Percentiles rank a stretch among this genome's conserved stretches.
These are phyloP conservation scores for Indicator indicator DNA, from an alignment of 2,113 vertebrate species.

Conservation along the genomic window DNA sequence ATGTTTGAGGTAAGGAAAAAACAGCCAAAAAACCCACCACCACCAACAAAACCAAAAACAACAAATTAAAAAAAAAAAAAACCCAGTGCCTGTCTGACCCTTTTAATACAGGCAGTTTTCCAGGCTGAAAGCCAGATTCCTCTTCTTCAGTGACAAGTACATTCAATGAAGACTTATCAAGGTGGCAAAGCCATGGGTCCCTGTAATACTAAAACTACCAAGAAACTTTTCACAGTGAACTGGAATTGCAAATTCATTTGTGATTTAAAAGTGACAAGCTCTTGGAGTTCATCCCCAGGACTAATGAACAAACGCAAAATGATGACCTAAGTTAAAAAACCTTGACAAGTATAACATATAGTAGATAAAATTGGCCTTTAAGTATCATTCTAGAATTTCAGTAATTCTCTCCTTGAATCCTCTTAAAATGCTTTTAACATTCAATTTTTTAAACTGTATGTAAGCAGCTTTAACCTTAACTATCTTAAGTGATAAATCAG, in stretches of 20 bases:
- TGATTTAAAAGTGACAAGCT: not conserved
- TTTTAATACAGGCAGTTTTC: not conserved
- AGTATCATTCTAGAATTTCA: not conserved
- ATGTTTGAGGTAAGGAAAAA: not conserved
- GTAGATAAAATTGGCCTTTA: not conserved
- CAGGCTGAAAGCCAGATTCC: not conserved
- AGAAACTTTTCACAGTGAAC: not conserved
- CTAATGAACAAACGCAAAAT: not conserved
- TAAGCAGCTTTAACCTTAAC: not conserved
- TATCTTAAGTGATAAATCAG: not conserved
- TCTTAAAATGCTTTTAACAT: not conserved
- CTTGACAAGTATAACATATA: not conserved
- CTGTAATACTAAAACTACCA: not conserved
- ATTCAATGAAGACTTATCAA: not conserved
- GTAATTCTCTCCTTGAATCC: not conserved
- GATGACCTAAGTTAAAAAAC: not conserved
- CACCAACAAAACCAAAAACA: not conserved
- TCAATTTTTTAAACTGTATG: not conserved
- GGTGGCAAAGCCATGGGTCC: not conserved
- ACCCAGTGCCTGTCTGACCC: not conserved
- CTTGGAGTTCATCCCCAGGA: rapidly evolving
- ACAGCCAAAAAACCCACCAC: rapidly evolving
- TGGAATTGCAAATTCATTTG: not conserved
- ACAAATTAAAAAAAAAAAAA: too few species aligned
- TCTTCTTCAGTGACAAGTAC: not conserved